A percentile compares a stretch with the other conserved stretches of the same genome.
These are phyloP conservation scores for Pavo muticus DNA, from an alignment of 2,113 vertebrate genomes.

Conservation along the genomic window DNA sequence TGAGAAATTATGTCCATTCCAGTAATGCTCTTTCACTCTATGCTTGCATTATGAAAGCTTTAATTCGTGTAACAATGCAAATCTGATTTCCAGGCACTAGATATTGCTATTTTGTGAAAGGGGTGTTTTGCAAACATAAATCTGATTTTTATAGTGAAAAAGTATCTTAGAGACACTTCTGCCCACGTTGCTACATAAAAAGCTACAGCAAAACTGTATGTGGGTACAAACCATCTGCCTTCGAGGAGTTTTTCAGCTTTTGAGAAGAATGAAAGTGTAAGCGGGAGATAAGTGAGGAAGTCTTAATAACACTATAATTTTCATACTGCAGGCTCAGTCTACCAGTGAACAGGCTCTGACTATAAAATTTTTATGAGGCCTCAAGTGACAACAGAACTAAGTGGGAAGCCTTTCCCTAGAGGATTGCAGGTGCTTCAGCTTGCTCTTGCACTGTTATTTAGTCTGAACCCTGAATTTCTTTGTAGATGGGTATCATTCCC, in stretches of 20 bases:
- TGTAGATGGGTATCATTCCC: accelerated
- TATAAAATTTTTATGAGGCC: not conserved
- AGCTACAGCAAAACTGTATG: not conserved
- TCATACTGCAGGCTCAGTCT: not conserved
- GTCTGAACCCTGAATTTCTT: not conserved
- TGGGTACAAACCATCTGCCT: not conserved
- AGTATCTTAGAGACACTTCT: not conserved
- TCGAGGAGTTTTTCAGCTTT: not conserved
- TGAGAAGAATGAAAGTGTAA: accelerated
- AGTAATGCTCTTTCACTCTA: not conserved
- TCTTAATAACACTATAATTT: not conserved
- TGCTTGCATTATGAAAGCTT: not conserved
- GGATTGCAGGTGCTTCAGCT: not conserved
- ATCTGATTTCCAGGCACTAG: not conserved
- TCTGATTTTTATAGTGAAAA: not conserved
- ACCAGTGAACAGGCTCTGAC: not conserved
- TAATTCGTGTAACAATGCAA: not conserved
- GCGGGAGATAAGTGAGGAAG: not conserved
- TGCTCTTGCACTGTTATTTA: not conserved
- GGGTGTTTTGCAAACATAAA: not conserved
- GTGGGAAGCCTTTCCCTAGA: not conserved
- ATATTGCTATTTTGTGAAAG: not conserved
- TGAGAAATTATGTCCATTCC: not conserved
- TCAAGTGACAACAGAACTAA: not conserved
- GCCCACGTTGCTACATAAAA: accelerated